Base-by-base conservation (phyloP, 2,888 invertebrate genomes). In the Parnassius apollo region DNA sequence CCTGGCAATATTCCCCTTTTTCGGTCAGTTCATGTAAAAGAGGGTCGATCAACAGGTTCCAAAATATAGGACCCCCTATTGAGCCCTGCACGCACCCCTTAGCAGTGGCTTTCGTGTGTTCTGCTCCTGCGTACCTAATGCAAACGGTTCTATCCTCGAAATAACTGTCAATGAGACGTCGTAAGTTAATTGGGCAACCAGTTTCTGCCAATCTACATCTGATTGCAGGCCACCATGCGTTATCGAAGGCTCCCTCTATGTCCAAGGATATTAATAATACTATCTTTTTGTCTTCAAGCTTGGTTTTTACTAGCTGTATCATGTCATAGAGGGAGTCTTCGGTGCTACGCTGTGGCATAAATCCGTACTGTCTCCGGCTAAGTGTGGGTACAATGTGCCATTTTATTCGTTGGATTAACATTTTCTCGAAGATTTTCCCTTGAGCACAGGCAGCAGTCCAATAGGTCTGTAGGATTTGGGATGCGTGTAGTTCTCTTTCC, bases 361-460 rank as follows among this genome's bases (percentile, higher is more conserved):
- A 50, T n/a, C 50, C 50, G 50, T 52, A 52, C 11, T 25, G 51
- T 9, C 13, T 12, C 12, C 13, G 13, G 18, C 56, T 56, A 7
- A 56, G 9, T 42, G 4, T 8, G 2, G 56, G 56, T 13, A 46
- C 10, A 18, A 45, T 56, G 18, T 56, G 45, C 44, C 44, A 56
- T 22, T 13, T 56, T 10, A 56, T 7, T 2, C 56, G 4, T n/a
- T 18, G 9, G 3, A 57, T 25, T 11, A 57, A 22, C 57, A 46
- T 45, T 25, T 57, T 57, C 12, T 57, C 57, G 12, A 46, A 35
- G 22, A 57, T 35, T 48, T 57, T 57, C 9, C 57, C 57, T n/a
- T n/a, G 46, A 57, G 22, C 13, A 57, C 57, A 22, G 25, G 25
- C 25, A 25, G 25, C 25, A 25, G 25, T 25, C 25, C 25, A 7